Evolutionary conservation across 92 coral and sea anemone genomes (phyloP).

Genomic region (Paragorgia papillata): DNA sequence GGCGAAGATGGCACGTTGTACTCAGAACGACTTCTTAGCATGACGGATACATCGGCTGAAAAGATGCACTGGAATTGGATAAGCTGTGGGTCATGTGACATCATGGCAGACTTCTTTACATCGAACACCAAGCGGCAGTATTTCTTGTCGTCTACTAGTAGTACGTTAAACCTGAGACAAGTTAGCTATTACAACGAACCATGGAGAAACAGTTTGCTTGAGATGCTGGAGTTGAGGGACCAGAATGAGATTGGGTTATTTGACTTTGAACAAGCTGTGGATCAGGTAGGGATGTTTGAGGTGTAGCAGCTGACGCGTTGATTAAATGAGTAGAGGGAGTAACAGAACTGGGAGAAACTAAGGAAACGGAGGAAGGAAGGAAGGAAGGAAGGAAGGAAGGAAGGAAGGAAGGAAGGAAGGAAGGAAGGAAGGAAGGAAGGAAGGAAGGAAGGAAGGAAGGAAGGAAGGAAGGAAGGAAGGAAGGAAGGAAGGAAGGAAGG

Average conservation of each 20-base stretch:
- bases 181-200: slow-evolving; percentile 66
- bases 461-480: too few species aligned
- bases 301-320: not conserved
- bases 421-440: too few species aligned
- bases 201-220: slow-evolving; percentile 78
- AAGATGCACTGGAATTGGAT: slow-evolving; percentile 71
- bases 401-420: not conserved
- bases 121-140: slow-evolving; percentile 56
- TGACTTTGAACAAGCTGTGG: slow-evolving; percentile 35
- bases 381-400: too few species aligned
- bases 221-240: slow-evolving; percentile 73
- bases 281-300: slow-evolving; percentile 18
- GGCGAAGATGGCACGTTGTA: slow-evolving; percentile 26
- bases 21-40: slow-evolving; percentile 24
- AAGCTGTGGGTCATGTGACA: slow-evolving; percentile 84
- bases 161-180: slow-evolving; percentile 73
- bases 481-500: too few species aligned
- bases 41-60: not conserved
- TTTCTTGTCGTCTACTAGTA: slow-evolving; percentile 67
- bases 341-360: not conserved
- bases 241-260: slow-evolving; percentile 26
- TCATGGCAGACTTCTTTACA: slow-evolving; percentile 73
- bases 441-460: too few species aligned
- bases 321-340: too few species aligned
- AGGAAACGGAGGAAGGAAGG: too few species aligned